Evolutionary conservation across 2,113 vertebrate genomes (phyloP).

Genomic region (Vimba vimba): DNA sequence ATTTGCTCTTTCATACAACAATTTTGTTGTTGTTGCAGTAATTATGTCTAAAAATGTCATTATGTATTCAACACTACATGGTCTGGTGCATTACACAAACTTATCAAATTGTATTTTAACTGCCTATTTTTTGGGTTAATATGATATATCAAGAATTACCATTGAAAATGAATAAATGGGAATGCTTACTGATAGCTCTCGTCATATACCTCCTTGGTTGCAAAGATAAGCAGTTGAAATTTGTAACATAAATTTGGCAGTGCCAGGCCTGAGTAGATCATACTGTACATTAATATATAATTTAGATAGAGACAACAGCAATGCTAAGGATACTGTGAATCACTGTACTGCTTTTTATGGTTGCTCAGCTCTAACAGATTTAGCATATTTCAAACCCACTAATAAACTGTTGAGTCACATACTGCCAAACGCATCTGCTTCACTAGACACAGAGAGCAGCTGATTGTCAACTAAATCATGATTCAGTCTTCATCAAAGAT

Average conservation of each 20-base stretch:
- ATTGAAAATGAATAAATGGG: neutral
- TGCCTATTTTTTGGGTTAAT: neutral
- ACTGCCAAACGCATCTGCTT: constrained; percentile 23
- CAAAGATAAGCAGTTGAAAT: neutral
- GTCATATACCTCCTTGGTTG: neutral
- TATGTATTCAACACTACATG: neutral
- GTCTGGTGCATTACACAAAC: neutral
- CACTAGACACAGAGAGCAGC: constrained; percentile 4
- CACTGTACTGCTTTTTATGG: neutral
- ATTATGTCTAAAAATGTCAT: constrained; percentile 16
- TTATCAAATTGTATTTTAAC: neutral
- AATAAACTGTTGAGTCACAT: constrained; percentile 8
- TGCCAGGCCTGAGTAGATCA: neutral
- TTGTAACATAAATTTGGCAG: neutral
- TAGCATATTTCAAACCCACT: constrained; percentile 1
- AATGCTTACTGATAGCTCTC: neutral
- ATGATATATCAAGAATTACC: neutral
- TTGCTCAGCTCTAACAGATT: neutral
- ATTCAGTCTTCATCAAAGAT: constrained; percentile 35
- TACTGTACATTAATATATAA: neutral
- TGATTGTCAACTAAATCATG: constrained; percentile 19
- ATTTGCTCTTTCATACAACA: neutral
- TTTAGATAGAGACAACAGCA: neutral
- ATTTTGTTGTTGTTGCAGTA: constrained; percentile 7
- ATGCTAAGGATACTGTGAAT: neutral